phyloP scores from a whole-genome alignment of 2,888 invertebrate species.

The Cyaniris semiargus region DNA sequence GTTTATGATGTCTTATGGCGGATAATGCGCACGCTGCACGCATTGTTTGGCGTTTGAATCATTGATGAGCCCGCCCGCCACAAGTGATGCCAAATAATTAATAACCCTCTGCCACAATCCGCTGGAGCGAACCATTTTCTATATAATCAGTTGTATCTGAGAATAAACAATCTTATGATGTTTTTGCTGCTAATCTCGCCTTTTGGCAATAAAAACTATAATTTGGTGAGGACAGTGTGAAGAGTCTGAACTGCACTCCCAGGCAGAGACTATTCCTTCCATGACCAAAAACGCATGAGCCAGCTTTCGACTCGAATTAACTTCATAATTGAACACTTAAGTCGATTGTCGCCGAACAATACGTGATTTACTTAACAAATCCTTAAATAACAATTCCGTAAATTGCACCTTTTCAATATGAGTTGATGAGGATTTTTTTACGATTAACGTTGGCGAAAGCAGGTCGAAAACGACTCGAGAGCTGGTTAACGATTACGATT shows the following conservation, averaged over 20 bases:
- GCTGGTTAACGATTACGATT: slow-evolving; percentile 73
- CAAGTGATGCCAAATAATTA: slow-evolving; percentile 70
- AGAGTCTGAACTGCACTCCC: too few species aligned
- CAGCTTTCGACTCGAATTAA: background rate
- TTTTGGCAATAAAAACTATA: too few species aligned
- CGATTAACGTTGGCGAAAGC: slow-evolving; percentile 74
- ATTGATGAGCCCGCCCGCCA: slow-evolving; percentile 68
- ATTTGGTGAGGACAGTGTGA: too few species aligned
- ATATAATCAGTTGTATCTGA: background rate
- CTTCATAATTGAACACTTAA: slow-evolving; percentile 27
- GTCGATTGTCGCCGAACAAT: slow-evolving; percentile 15
- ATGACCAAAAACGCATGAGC: too few species aligned
- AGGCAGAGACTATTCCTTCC: too few species aligned
- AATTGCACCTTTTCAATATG: slow-evolving; percentile 58
- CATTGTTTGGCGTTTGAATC: slow-evolving; percentile 73
- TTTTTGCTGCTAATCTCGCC: background rate
- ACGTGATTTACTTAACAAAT: slow-evolving; percentile 29
- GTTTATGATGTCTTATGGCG: slow-evolving; percentile 80
- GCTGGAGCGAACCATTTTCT: background rate
- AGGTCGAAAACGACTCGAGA: slow-evolving; percentile 77
- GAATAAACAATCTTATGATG: background rate
- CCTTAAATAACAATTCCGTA: slow-evolving; percentile 33
- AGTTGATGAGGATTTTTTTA: slow-evolving; percentile 72
- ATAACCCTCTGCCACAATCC: slow-evolving; percentile 52
- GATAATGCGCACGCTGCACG: slow-evolving; percentile 75